Base-by-base conservation (phyloP, 2,888 invertebrate genomes). In the Drosophila subquinaria region DNA sequence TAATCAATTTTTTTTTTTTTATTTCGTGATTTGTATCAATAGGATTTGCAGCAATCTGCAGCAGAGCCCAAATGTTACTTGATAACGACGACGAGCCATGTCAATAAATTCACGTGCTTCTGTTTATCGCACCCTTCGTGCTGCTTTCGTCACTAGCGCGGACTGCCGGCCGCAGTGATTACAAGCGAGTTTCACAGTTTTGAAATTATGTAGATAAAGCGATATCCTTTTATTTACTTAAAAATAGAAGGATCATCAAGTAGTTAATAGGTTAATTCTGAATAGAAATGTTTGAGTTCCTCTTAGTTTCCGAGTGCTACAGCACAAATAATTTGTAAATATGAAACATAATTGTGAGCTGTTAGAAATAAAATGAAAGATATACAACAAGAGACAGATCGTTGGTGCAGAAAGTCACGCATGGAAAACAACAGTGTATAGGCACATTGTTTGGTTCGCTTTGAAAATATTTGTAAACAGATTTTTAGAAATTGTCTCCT, bases 391-490 rank as follows among this genome's bases (percentile, higher is more conserved):
- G 36, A 33, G 43, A 62, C 20, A 64, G 47, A 62, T 52, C n/a
- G 50, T 47, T 40, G 47, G 53, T 60, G 47, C 59, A 65, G 62
- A 79, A 79, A 76, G 76, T 74, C 76, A 76, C 61, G 47, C 43
- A 40, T 59, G 27, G 55, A 69, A 69, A 48, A 43, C 56, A 61
- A 66, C 63, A 40, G 75, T 75, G 52, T 69, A 63, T 67, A 48
- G 65, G 60, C 23, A 60, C 64, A 61, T 76, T 81, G 69, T 66
- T 69, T 67, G 51, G 42, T 48, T 70, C 69, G 73, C 74, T 76
- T 85, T 78, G 79, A 76, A 89, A 90, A 91, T 91, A 90, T 91
- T 91, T 91, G 92, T 91, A 91, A 91, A 91, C 91, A 91, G 76
- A 81, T 76, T 80, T 89, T 85, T 81, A 73, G 81, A 82, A 80